Conservation (phyloP, 2,797 vertebrate genomes). For the Alca torda region DNA sequence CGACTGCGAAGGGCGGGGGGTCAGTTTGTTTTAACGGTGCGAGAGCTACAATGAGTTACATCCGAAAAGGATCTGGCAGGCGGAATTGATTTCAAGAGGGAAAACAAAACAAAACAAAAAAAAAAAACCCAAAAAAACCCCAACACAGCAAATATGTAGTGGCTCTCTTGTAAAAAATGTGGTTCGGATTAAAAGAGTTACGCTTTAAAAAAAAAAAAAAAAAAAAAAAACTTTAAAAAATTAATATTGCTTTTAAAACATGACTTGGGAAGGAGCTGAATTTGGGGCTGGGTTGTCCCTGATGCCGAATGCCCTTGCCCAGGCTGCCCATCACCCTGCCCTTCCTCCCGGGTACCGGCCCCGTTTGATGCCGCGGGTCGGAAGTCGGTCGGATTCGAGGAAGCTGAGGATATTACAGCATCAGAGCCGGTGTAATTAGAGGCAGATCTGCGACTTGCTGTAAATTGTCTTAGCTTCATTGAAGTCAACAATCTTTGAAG, state of each 20-base stretch:
- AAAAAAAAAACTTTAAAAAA: not conserved
- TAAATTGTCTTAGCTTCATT: not conserved
- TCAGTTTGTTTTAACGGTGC: accelerated
- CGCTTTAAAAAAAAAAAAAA: not conserved
- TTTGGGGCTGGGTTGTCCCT: accelerated
- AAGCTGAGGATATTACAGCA: not conserved
- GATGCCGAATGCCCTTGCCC: accelerated
- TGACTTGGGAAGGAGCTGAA: not conserved
- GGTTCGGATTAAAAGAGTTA: not conserved
- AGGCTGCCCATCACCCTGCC: not conserved
- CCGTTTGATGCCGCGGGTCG: not conserved
- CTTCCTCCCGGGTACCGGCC: not conserved
- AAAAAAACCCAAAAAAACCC: too few relatives aligned
- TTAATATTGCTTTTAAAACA: not conserved
- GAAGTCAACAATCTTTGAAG: not conserved
- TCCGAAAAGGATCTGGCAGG: not conserved
- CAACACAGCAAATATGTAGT: not conserved
- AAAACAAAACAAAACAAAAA: not conserved
- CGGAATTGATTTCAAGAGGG: not conserved
- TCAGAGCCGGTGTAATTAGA: not conserved
- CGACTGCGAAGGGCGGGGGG: too few relatives aligned
- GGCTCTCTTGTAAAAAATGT: not conserved
- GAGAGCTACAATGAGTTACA: not conserved
- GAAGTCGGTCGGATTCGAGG: not conserved
- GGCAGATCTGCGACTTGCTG: not conserved